Percentiles rank a stretch among this genome's conserved stretches.
phyloP scores from a whole-genome alignment of 2,888 invertebrate species.

The Papilio protenor region DNA sequence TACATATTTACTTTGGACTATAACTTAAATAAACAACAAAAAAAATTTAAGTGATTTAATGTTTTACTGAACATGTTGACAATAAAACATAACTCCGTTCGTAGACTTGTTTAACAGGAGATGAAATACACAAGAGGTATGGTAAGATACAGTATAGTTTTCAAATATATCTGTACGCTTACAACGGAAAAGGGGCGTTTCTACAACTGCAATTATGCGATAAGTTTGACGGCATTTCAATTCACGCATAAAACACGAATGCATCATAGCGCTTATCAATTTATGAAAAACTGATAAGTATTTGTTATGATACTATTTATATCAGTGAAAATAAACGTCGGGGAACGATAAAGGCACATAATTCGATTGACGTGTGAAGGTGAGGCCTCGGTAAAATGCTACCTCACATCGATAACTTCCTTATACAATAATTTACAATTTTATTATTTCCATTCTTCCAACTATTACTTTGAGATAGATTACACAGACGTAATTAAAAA shows the following conservation, averaged over 20 bases:
- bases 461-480: neutral
- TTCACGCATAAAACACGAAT: slow-evolving; percentile 22
- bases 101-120: neutral
- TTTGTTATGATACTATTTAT: slow-evolving; percentile 14
- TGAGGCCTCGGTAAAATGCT: slow-evolving; percentile 5
- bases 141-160: too few species aligned
- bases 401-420: slow-evolving; percentile 1
- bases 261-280: slow-evolving; percentile 19
- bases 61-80: neutral
- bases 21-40: neutral
- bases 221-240: slow-evolving; percentile 19
- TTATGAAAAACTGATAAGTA: slow-evolving; percentile 22
- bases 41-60: too few species aligned
- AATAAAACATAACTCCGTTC: too few species aligned
- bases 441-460: neutral
- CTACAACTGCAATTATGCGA: slow-evolving; percentile 21
- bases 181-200: slow-evolving; percentile 40
- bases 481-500: neutral
- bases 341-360: slow-evolving; percentile 8
- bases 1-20: neutral
- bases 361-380: slow-evolving; percentile 16
- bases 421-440: neutral
- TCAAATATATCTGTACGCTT: neutral
- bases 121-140: neutral
- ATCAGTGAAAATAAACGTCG: slow-evolving; percentile 10